Evolutionary conservation across 2,888 invertebrate species (phyloP).

Genomic region (Drosophila tanythrix): DNA sequence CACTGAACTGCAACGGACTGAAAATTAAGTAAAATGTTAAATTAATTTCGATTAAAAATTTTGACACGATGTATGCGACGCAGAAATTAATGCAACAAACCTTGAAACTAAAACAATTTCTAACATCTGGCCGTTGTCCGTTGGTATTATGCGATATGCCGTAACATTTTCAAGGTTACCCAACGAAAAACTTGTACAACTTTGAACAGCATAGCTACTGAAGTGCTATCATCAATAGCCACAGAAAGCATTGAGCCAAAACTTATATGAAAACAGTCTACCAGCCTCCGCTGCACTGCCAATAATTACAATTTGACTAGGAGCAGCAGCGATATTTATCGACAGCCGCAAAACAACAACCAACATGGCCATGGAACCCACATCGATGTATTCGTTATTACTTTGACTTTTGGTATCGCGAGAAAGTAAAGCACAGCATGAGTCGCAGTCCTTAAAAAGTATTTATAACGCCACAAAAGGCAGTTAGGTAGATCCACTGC

Average conservation of each 20-base stretch:
- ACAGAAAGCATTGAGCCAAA: conserved; percentile 43
- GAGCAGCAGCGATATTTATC: conserved; percentile 12
- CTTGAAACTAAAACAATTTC: not conserved
- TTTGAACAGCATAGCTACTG: conserved; percentile 44
- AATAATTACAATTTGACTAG: conserved; percentile 75
- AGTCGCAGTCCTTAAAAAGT: conserved; percentile 73
- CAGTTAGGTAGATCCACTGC: conserved; percentile 32
- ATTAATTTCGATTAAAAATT: conserved; percentile 15
- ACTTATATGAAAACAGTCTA: conserved; percentile 23
- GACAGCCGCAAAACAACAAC: conserved; percentile 48
- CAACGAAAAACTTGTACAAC: conserved; percentile 10
- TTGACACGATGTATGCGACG: not conserved
- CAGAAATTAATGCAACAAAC: conserved; percentile 21
- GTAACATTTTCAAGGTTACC: conserved; percentile 34
- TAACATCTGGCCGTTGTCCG: not conserved
- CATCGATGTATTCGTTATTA: conserved; percentile 67
- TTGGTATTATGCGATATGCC: conserved; percentile 2
- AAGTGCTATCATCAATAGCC: conserved; percentile 69
- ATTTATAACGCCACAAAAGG: conserved; percentile 54
- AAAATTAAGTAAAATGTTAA: conserved; percentile 25
- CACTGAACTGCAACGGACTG: conserved; percentile 84
- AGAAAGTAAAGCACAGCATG: conserved; percentile 33
- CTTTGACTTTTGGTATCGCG: conserved; percentile 49
- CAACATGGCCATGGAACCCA: conserved; percentile 54
- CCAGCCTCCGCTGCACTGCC: conserved; percentile 52